A percentile compares a stretch with the other conserved stretches of the same genome.
Conservation (phyloP, 2,888 invertebrate species). For the Girardia tigrina region DNA sequence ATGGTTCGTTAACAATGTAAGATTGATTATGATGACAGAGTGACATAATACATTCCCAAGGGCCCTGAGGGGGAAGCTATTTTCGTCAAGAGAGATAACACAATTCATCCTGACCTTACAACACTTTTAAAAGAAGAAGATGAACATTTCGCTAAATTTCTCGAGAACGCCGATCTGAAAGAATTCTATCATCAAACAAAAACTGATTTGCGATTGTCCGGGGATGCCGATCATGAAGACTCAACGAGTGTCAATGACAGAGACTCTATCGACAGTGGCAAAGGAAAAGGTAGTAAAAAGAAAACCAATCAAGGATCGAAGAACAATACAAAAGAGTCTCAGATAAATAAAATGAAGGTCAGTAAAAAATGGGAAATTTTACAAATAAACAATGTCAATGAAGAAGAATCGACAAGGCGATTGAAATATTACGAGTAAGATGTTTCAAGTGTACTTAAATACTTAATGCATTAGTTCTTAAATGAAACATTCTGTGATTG, state of each 20-base stretch:
- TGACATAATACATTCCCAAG: neutral
- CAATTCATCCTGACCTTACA: neutral
- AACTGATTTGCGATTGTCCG: neutral
- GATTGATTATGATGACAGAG: neutral
- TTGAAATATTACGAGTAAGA: conserved; percentile 1
- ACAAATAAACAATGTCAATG: neutral
- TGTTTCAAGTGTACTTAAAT: too few relatives aligned
- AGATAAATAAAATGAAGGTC: neutral
- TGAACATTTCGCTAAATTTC: neutral
- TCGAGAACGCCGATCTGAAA: neutral
- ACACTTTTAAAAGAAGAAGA: neutral
- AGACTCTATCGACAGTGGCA: neutral
- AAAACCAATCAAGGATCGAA: neutral
- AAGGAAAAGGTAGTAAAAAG: neutral
- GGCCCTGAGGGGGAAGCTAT: neutral
- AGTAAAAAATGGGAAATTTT: conserved; percentile 19
- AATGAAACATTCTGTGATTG: too few relatives aligned
- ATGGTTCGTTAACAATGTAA: conserved; percentile 47
- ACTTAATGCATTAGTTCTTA: too few relatives aligned
- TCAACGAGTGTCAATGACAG: neutral
- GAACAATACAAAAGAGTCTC: neutral
- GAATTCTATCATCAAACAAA: conserved; percentile 1
- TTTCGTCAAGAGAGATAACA: neutral
- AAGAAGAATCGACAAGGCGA: neutral
- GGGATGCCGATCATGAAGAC: neutral